A percentile compares a stretch with the other conserved stretches of the same genome.
These are phyloP conservation scores for Styela clava DNA, from an alignment of 23 tunicate genomes.

Conservation along the genomic window DNA sequence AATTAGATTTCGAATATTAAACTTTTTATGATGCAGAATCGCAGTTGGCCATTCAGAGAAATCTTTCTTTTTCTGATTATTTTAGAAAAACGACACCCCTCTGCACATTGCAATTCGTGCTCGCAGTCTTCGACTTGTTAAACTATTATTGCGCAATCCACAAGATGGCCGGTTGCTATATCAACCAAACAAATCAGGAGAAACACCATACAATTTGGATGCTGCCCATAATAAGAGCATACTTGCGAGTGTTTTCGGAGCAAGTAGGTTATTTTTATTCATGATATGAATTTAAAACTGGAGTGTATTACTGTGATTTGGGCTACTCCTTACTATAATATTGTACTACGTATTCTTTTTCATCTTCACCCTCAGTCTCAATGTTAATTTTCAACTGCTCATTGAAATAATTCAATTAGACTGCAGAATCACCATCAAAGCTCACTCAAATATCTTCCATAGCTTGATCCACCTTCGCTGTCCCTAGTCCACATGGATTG, in stretches of 20 bases:
- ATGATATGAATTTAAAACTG: too few species aligned
- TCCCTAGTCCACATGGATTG: too few species aligned
- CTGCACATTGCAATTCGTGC: slow-evolving; percentile 77
- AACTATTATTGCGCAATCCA: slow-evolving; percentile 71
- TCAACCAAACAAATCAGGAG: slow-evolving; percentile 67
- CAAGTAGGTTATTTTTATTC: slow-evolving; percentile 69
- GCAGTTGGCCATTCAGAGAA: too few species aligned
- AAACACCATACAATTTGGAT: slow-evolving; percentile 88
- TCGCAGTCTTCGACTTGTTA: slow-evolving; percentile 46
- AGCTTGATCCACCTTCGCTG: too few species aligned
- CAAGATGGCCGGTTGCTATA: slow-evolving; percentile 68
- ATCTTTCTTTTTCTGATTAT: too few species aligned
- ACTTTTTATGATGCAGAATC: too few species aligned
- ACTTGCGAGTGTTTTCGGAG: slow-evolving; percentile 73
- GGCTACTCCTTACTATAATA: neutral
- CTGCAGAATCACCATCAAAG: too few species aligned
- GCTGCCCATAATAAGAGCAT: slow-evolving; percentile 48
- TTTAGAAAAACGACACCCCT: slow-evolving; percentile 52
- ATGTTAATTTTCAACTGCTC: neutral
- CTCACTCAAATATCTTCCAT: too few species aligned
- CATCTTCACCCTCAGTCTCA: neutral
- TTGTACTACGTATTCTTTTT: neutral
- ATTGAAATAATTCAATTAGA: too few species aligned
- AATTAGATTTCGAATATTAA: too few species aligned
- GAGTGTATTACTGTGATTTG: neutral